phyloP scores from a whole-genome alignment of 2,888 invertebrate species.

The Hartigia nigra region DNA sequence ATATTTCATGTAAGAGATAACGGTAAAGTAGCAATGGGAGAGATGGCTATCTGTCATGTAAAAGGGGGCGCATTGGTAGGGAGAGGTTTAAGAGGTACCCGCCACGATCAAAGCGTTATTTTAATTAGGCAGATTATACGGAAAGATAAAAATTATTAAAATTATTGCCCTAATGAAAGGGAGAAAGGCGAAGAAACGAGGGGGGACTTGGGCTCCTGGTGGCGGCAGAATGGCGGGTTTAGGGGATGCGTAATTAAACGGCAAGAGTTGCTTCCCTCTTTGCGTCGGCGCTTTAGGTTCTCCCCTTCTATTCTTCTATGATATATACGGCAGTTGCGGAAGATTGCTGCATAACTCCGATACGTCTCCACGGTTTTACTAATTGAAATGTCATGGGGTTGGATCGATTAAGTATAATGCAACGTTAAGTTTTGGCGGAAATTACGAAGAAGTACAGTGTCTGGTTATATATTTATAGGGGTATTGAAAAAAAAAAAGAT shows the following conservation, averaged over 20 bases:
- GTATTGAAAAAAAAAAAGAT: background rate
- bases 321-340: constrained; percentile 21
- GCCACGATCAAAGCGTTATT: constrained; percentile 64
- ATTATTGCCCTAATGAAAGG: constrained; percentile 67
- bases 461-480: background rate
- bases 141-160: constrained; percentile 67
- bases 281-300: background rate
- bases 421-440: background rate
- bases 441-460: background rate
- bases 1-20: background rate
- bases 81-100: constrained; percentile 44
- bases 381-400: constrained; percentile 12
- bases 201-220: constrained; percentile 13
- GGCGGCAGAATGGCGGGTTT: constrained; percentile 8
- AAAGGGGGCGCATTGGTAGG: constrained; percentile 14
- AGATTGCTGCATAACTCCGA: constrained; percentile 23
- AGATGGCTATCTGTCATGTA: background rate
- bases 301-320: constrained; percentile 16
- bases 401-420: background rate
- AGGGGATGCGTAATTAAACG: constrained; percentile 64
- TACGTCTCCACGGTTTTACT: constrained; percentile 18
- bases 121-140: constrained; percentile 66
- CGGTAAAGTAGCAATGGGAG: background rate
- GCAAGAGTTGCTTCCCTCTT: constrained; percentile 43
- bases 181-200: constrained; percentile 48